Conservation (phyloP, 2,797 vertebrate genomes). For the Labroides dimidiatus region DNA sequence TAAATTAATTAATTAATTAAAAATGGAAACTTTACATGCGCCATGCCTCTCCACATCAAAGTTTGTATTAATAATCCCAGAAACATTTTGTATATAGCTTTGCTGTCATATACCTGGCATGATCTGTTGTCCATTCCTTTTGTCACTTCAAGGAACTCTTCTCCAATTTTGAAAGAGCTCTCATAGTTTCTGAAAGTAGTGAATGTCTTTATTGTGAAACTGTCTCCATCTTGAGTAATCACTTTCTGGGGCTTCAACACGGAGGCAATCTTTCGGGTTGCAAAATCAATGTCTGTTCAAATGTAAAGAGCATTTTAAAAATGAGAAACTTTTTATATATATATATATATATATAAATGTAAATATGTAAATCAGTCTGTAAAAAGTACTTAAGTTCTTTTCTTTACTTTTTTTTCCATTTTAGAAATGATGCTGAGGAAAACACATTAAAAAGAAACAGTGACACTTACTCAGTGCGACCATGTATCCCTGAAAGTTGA, state of each 20-base stretch:
- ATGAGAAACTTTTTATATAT: no score
- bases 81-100: neutral
- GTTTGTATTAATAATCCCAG: no score
- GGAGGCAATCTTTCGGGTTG: slow-evolving; percentile 88
- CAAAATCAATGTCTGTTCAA: slow-evolving; percentile 87
- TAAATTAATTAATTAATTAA: no score
- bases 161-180: slow-evolving; percentile 84
- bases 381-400: no score
- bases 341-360: no score
- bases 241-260: slow-evolving; percentile 91
- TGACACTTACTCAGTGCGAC: slow-evolving; percentile 84
- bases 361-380: no score
- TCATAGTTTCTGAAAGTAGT: slow-evolving; percentile 86
- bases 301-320: neutral
- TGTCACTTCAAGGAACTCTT: slow-evolving; percentile 89
- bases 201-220: slow-evolving; percentile 85
- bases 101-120: slow-evolving; percentile 84
- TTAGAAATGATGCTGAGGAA: neutral
- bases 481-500: slow-evolving; percentile 90
- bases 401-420: no score
- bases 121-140: slow-evolving; percentile 90
- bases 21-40: neutral
- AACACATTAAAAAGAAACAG: neutral
- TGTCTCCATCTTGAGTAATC: slow-evolving; percentile 87
- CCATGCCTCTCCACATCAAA: neutral